Evolutionary conservation across 1,140 invertebrate species (phyloP).

Genomic region (Pseudomyrmex pallidus): DNA sequence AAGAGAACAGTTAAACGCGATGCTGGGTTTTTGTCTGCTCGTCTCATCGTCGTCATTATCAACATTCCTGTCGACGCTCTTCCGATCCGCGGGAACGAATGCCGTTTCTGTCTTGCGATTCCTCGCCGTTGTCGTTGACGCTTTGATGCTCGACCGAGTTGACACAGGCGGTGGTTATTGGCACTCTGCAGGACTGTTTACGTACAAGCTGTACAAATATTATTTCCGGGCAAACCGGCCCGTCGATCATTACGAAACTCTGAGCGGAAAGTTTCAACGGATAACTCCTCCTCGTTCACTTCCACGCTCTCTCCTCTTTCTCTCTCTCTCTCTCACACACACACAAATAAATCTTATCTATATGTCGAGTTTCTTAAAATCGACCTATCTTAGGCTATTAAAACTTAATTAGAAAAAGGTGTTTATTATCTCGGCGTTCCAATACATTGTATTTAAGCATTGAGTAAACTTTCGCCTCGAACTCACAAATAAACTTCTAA

Average conservation of each 20-base stretch:
- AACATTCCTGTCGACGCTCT: not conserved
- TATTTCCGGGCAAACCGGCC: conserved; percentile 76
- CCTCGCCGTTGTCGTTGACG: conserved; percentile 26
- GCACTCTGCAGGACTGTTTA: conserved; percentile 76
- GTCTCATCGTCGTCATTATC: not conserved
- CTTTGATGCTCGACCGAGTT: conserved; percentile 74
- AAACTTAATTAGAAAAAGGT: too few species aligned
- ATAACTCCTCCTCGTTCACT: not conserved
- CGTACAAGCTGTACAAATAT: conserved; percentile 79
- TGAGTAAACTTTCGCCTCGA: too few species aligned
- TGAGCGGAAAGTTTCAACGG: conserved; percentile 74
- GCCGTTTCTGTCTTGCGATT: not conserved
- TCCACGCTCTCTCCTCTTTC: not conserved
- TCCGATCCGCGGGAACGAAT: conserved; percentile 55
- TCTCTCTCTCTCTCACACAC: conserved; percentile 25
- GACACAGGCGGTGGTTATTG: conserved; percentile 78
- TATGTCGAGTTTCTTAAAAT: not conserved
- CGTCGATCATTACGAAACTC: conserved; percentile 76
- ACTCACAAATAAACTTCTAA: too few species aligned
- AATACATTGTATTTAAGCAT: too few species aligned
- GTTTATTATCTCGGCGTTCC: too few species aligned
- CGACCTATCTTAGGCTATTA: conserved; percentile 1
- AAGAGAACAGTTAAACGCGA: too few species aligned
- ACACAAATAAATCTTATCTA: not conserved
- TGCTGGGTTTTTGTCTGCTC: not conserved